Base-by-base conservation (phyloP, 2,888 invertebrate genomes). In the Fragum fragum region DNA sequence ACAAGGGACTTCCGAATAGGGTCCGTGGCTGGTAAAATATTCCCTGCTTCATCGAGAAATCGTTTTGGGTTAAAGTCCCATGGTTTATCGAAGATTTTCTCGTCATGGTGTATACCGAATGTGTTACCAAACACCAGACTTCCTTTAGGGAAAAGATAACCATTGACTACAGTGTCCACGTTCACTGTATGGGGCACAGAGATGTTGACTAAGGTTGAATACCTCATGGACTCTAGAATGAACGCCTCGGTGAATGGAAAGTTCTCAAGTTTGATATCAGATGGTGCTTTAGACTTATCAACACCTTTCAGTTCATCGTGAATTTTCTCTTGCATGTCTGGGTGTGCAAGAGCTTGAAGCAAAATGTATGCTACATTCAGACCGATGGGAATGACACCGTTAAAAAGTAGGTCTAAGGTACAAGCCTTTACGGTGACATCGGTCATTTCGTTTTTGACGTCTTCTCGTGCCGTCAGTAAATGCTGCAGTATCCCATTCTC, bases 21-120 rank as follows among this genome's bases (percentile, higher is more conserved):
- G 21, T 66, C 42, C 11, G 66, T n/a, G 16, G 5, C 42, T 1
- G 66, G 66, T 32, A 39, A 14, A 11, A n/a, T 16, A 1, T 42
- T 39, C n/a, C 66, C 66, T 2, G 14, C 5, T 23, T 66, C 26
- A 29, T 66, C 66, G n/a, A 66, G 26, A n/a, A 66, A 66, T n/a
- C 66, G 21, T 23, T 42, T 42, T 11, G 66, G 66, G 1, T 66
- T 42, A 14, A 66, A 42, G 7, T 21, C 21, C 66, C 66, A 66
- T 16, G 66, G 66, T 16, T 42, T 36, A 16, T 66, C 26, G 1
- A 32, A 66, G 26, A 23, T 21, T 7, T 39, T 26, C 21, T 66
- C 66, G 42, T 66, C 66, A 23, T 66, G 66, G n/a, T 66, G 66
- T 1, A 66, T 66, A 23, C 42, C 42, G n/a, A 32, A 66, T 21